Conservation (phyloP, 2,797 vertebrate species). For the Melanotaenia parkinsoni region DNA sequence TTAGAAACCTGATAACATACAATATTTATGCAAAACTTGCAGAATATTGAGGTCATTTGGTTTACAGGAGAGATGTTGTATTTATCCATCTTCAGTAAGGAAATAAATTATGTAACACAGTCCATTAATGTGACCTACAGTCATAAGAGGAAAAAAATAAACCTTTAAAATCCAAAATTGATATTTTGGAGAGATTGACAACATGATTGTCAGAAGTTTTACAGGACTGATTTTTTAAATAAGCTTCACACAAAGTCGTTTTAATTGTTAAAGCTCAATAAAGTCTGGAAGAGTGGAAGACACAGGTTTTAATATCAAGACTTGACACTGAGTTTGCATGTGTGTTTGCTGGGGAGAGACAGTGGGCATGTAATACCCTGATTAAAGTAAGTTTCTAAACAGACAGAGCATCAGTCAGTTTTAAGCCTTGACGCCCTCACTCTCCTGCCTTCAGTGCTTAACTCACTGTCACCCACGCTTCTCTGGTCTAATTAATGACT, state of each 20-base stretch:
- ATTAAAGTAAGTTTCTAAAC: conserved; percentile 75
- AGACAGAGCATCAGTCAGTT: conserved; percentile 58
- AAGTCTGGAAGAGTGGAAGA: conserved; percentile 46
- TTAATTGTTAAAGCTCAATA: conserved; percentile 38
- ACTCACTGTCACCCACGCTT: conserved; percentile 34
- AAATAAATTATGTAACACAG: background rate
- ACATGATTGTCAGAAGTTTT: conserved; percentile 3
- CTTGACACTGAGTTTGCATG: conserved; percentile 19
- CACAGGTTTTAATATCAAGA: conserved; percentile 39
- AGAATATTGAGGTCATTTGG: too few species aligned
- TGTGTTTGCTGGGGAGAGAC: background rate
- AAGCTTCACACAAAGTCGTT: conserved; percentile 39
- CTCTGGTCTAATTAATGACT: conserved; percentile 74
- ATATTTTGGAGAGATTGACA: background rate
- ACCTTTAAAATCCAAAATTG: background rate
- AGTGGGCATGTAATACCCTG: conserved; percentile 47
- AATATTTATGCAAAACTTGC: too few species aligned
- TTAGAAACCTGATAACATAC: too few species aligned
- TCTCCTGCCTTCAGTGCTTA: conserved; percentile 40
- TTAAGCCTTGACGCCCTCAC: conserved; percentile 64
- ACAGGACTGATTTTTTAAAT: conserved; percentile 16
- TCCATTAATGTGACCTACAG: background rate
- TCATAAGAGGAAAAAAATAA: background rate
- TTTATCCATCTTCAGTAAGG: background rate
- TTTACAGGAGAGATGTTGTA: background rate